Conservation (phyloP, 2,797 vertebrate genomes). For the Chiroxiphia lanceolata region DNA sequence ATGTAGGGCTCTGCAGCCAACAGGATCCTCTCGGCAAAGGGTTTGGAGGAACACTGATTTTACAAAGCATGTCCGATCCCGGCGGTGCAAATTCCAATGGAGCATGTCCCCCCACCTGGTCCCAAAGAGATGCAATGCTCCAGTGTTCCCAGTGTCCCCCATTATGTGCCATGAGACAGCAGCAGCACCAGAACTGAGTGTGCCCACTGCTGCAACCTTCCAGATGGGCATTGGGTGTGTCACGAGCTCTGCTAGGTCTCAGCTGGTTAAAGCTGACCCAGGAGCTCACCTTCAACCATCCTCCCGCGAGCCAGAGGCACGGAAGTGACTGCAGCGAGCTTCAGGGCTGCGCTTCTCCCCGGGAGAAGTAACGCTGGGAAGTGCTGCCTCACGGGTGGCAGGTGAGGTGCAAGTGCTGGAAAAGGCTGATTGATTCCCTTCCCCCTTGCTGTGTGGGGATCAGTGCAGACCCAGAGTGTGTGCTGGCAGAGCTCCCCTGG, state of each 20-base stretch:
- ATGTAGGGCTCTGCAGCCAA: accelerated
- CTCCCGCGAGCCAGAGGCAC: not conserved
- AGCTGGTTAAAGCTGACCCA: accelerated
- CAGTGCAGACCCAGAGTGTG: not conserved
- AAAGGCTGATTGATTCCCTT: not conserved
- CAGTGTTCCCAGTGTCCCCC: not conserved
- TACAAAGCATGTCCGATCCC: accelerated
- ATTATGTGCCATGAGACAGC: accelerated
- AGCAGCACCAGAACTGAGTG: not conserved
- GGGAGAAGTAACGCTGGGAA: not conserved
- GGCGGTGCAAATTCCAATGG: not conserved
- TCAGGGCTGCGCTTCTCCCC: not conserved
- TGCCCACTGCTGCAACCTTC: not conserved
- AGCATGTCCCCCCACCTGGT: not conserved
- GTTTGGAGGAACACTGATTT: not conserved
- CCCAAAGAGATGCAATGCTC: not conserved
- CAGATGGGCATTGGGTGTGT: not conserved
- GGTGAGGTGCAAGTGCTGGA: not conserved
- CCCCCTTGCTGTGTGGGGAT: not conserved
- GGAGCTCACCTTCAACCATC: not conserved
- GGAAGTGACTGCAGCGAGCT: not conserved
- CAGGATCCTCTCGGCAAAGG: accelerated
- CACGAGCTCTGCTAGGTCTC: not conserved
- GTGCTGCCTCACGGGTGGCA: not conserved
- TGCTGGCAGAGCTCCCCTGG: not conserved